These are phyloP conservation scores for Buphagus erythrorhynchus DNA, from an alignment of 2,797 vertebrate genomes.

Conservation along the genomic window DNA sequence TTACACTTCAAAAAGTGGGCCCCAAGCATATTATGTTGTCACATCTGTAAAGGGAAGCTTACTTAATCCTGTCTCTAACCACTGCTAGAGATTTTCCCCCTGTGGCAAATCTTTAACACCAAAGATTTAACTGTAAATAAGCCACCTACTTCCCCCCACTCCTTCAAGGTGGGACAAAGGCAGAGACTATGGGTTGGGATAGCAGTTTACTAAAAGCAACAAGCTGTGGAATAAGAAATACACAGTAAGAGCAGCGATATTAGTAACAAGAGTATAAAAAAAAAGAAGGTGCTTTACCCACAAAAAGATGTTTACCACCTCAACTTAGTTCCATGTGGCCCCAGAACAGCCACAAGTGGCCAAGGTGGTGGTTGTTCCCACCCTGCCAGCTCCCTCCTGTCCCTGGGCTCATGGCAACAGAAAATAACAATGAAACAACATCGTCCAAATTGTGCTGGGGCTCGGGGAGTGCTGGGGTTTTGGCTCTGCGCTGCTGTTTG, in stretches of 20 bases:
- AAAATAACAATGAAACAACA: background rate
- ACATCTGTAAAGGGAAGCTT: background rate
- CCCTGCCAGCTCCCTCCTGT: background rate
- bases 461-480: fast-evolving
- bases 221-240: background rate
- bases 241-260: background rate
- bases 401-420: background rate
- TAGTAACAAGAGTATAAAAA: background rate
- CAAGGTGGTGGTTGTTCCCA: background rate
- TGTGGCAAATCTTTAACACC: background rate
- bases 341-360: fast-evolving
- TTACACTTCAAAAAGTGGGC: background rate
- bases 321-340: fast-evolving
- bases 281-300: background rate
- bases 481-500: fast-evolving
- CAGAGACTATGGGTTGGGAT: background rate
- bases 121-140: background rate
- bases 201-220: background rate
- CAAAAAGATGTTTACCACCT: background rate
- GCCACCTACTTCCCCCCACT: background rate
- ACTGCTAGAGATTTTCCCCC: background rate
- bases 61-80: background rate
- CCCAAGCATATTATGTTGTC: background rate
- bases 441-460: fast-evolving
- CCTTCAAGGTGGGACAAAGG: background rate